Evolutionary conservation across 2,797 vertebrate genomes (phyloP).

Genomic region (Periophthalmus magnuspinnatus): DNA sequence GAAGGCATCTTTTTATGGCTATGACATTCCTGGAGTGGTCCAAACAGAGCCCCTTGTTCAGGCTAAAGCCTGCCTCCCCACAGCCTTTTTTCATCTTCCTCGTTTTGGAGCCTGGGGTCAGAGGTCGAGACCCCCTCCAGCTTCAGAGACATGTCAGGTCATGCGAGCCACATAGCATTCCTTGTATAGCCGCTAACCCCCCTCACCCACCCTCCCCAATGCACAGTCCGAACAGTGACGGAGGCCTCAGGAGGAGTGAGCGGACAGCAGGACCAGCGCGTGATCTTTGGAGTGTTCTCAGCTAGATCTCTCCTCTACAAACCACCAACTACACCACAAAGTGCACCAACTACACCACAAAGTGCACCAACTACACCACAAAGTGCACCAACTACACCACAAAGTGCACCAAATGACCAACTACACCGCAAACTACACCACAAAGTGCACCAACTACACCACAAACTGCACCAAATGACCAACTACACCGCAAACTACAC

Average conservation of each 20-base stretch:
- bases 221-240: conserved; percentile 40
- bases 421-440: too few relatives aligned
- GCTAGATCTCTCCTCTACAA: conserved; percentile 17
- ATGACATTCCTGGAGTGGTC: conserved; percentile 78
- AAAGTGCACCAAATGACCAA: too few relatives aligned
- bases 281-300: conserved; percentile 43
- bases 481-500: too few relatives aligned
- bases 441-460: too few relatives aligned
- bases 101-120: conserved; percentile 80
- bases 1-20: conserved; percentile 78
- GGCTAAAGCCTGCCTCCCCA: conserved; percentile 72
- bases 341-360: too few relatives aligned
- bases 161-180: conserved; percentile 82
- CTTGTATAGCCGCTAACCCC: conserved; percentile 63
- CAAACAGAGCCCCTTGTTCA: conserved; percentile 84
- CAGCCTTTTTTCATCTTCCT: conserved; percentile 81
- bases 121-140: conserved; percentile 82
- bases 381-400: too few relatives aligned
- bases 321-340: not conserved
- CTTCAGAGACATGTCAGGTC: conserved; percentile 85
- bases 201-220: conserved; percentile 9
- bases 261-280: conserved; percentile 37
- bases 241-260: conserved; percentile 67
- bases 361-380: too few relatives aligned
- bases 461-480: too few relatives aligned